A percentile compares a stretch with the other conserved stretches of the same genome.
These are phyloP conservation scores for Oceanodroma tethys DNA, from an alignment of 2,113 vertebrate species.

Conservation along the genomic window DNA sequence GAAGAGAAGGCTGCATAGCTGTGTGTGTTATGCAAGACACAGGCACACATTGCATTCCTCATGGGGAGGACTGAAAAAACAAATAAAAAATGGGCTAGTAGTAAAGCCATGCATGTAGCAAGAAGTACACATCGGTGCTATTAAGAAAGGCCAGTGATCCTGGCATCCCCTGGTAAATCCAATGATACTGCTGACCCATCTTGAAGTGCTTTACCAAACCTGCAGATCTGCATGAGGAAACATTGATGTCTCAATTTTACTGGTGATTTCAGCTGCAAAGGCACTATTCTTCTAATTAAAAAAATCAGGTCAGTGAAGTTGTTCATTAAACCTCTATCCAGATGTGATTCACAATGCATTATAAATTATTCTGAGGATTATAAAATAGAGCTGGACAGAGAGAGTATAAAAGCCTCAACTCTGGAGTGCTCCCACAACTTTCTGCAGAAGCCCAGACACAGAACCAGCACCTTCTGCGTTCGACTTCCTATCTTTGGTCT, in stretches of 20 bases:
- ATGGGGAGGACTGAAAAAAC: not conserved
- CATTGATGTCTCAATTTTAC: not conserved
- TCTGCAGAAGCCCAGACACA: not conserved
- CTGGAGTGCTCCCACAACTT: not conserved
- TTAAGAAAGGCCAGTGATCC: not conserved
- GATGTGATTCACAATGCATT: not conserved
- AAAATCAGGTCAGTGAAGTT: not conserved
- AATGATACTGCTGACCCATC: not conserved
- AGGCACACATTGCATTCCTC: not conserved
- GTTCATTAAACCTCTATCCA: not conserved
- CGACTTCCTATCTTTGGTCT: not conserved
- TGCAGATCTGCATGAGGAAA: not conserved
- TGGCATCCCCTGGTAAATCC: not conserved
- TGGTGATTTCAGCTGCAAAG: not conserved
- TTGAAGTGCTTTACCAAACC: not conserved
- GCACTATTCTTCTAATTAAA: not conserved
- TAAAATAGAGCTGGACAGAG: not conserved
- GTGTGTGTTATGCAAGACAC: not conserved
- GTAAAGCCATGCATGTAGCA: not conserved
- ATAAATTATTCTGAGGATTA: not conserved
- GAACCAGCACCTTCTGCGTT: not conserved
- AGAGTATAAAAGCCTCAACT: not conserved
- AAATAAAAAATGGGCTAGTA: not conserved
- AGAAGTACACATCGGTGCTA: not conserved
- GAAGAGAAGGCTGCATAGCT: not conserved